Percentiles rank a stretch among this genome's conserved stretches.
phyloP scores from a whole-genome alignment of 2,888 invertebrate species.

The Sesia apiformis region DNA sequence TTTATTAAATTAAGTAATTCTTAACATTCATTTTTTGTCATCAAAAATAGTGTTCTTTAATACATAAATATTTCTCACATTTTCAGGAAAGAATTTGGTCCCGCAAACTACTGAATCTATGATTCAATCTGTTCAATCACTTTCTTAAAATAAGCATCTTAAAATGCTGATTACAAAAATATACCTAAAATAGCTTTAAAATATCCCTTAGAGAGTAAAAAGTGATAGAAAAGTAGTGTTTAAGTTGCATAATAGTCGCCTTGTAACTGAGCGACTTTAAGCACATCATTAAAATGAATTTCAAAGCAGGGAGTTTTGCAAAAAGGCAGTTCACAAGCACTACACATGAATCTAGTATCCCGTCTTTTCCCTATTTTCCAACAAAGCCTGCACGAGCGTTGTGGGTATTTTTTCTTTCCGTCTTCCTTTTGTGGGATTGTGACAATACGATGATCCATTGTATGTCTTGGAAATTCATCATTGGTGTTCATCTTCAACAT shows the following conservation, averaged over 20 bases:
- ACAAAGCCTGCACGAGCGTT: constrained; percentile 66
- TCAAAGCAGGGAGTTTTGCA: constrained; percentile 69
- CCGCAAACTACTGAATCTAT: constrained; percentile 32
- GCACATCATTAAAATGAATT: constrained; percentile 61
- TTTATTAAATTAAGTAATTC: too few relatives aligned
- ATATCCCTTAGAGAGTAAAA: neutral
- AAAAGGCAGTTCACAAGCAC: constrained; percentile 63
- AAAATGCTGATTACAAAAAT: neutral
- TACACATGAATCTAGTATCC: constrained; percentile 69
- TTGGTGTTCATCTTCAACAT: constrained; percentile 35
- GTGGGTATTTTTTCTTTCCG: constrained; percentile 71
- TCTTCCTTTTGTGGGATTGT: constrained; percentile 73
- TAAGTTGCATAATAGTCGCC: constrained; percentile 64
- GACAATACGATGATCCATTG: constrained; percentile 54
- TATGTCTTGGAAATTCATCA: constrained; percentile 44
- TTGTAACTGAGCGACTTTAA: constrained; percentile 59
- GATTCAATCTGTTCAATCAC: constrained; percentile 21
- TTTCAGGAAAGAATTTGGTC: constrained; percentile 20
- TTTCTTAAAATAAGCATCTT: neutral
- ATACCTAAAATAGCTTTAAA: neutral
- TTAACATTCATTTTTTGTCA: too few relatives aligned
- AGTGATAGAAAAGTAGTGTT: constrained; percentile 3
- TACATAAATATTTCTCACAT: neutral
- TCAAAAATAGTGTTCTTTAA: too few relatives aligned
- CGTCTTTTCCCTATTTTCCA: constrained; percentile 66